These are phyloP conservation scores for Blastobasis adustella DNA, from an alignment of 2,888 invertebrate genomes.

Conservation along the genomic window DNA sequence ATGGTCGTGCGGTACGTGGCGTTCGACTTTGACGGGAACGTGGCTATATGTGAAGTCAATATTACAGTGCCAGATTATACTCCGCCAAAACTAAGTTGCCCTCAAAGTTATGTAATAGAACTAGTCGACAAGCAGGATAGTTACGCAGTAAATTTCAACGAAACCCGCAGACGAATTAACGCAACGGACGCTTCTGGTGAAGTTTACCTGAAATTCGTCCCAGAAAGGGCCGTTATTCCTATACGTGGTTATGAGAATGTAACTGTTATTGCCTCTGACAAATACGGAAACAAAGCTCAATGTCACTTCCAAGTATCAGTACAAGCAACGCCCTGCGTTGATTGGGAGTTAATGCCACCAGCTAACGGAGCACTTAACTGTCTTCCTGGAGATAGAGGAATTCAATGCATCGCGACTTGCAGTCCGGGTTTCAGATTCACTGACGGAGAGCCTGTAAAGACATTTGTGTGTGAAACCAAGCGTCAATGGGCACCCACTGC, in stretches of 20 bases:
- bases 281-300: conserved; percentile 89
- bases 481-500: conserved; percentile 90
- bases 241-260: conserved; percentile 94
- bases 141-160: conserved; percentile 93
- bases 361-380: conserved; percentile 93
- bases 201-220: conserved; percentile 86
- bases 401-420: conserved; percentile 93
- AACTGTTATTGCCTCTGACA: conserved; percentile 91
- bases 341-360: conserved; percentile 94
- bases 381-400: conserved; percentile 85
- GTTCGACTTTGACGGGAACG: conserved; percentile 97
- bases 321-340: conserved; percentile 94
- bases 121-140: conserved; percentile 92
- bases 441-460: conserved; percentile 91
- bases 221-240: conserved; percentile 88
- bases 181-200: conserved; percentile 92
- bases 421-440: conserved; percentile 92
- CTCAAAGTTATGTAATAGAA: conserved; percentile 95
- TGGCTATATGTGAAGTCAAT: conserved; percentile 96
- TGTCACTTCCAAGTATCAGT: conserved; percentile 96
- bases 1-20: conserved; percentile 96
- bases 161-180: conserved; percentile 88
- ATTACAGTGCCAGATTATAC: conserved; percentile 96
- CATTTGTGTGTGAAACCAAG: conserved; percentile 88
- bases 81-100: conserved; percentile 91